A percentile compares a stretch with the other conserved stretches of the same genome.
phyloP scores from a whole-genome alignment of 2,888 invertebrate genomes.

The Marronus borbonicus region DNA sequence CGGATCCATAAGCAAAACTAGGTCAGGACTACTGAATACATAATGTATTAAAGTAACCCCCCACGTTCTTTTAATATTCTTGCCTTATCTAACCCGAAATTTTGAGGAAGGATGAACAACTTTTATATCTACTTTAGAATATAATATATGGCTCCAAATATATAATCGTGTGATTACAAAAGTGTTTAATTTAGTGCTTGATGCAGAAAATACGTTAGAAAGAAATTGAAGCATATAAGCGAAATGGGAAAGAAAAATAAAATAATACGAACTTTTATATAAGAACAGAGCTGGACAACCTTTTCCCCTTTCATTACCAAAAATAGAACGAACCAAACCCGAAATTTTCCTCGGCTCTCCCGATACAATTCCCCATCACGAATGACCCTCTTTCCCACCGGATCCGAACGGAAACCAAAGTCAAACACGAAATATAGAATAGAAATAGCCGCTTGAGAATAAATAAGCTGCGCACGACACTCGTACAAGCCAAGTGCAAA shows the following conservation, averaged over 20 bases:
- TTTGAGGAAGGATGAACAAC: background rate
- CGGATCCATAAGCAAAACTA: constrained; percentile 12
- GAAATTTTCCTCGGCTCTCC: background rate
- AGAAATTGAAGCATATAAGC: no score
- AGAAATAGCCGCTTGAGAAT: background rate
- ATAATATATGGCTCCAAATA: background rate
- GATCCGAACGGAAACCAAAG: background rate
- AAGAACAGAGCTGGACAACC: no score
- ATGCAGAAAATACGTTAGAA: no score
- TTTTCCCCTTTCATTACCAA: background rate
- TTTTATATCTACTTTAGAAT: background rate
- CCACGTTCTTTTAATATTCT: constrained; percentile 24
- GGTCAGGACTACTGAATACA: constrained; percentile 38
- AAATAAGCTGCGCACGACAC: background rate
- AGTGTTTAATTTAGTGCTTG: no score
- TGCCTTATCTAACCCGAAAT: background rate
- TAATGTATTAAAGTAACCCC: constrained; percentile 33
- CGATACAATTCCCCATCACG: background rate
- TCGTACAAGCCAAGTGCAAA: background rate
- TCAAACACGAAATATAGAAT: background rate
- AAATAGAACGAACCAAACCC: background rate
- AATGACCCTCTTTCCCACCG: background rate
- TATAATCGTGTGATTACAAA: no score
- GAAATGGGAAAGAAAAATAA: no score
- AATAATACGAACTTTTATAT: no score